Conservation (phyloP, 2,888 invertebrate species). For the Agrotis puta region DNA sequence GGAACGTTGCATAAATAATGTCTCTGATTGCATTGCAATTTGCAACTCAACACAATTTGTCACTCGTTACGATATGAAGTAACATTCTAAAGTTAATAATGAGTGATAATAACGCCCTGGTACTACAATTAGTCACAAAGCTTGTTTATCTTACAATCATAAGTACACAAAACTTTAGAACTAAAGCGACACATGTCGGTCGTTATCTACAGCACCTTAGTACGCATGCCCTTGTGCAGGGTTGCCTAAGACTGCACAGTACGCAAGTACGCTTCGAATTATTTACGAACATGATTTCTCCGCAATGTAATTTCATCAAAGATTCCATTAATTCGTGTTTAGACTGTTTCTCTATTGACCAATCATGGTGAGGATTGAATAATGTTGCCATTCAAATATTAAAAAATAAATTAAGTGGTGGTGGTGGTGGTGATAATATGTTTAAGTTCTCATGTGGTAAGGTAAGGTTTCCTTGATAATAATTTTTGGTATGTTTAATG, state of each 20-base stretch:
- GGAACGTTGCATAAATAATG: background rate
- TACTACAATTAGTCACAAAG: slow-evolving; percentile 32
- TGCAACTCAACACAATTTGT: background rate
- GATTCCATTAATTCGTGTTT: slow-evolving; percentile 24
- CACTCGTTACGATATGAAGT: background rate
- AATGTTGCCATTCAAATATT: slow-evolving; percentile 6
- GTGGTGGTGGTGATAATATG: slow-evolving; percentile 4
- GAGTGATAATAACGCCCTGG: background rate
- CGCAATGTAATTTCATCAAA: slow-evolving; percentile 41
- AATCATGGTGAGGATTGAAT: slow-evolving; percentile 21
- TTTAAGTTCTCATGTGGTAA: slow-evolving; percentile 7
- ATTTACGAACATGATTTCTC: slow-evolving; percentile 29
- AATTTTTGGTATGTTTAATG: slow-evolving; percentile 12
- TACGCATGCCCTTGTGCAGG: slow-evolving; percentile 66
- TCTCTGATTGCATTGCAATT: background rate
- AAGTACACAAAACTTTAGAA: slow-evolving; percentile 39
- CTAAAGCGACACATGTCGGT: slow-evolving; percentile 22
- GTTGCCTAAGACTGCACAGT: slow-evolving; percentile 66
- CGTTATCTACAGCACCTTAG: slow-evolving; percentile 30
- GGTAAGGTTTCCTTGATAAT: slow-evolving; percentile 36
- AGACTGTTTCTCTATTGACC: slow-evolving; percentile 30
- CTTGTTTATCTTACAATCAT: slow-evolving; percentile 26
- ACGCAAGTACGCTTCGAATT: slow-evolving; percentile 34
- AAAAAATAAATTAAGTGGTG: slow-evolving; percentile 1
- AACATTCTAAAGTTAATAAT: background rate